Evolutionary conservation across 2,888 invertebrate genomes (phyloP).

Genomic region (Sipha maydis): DNA sequence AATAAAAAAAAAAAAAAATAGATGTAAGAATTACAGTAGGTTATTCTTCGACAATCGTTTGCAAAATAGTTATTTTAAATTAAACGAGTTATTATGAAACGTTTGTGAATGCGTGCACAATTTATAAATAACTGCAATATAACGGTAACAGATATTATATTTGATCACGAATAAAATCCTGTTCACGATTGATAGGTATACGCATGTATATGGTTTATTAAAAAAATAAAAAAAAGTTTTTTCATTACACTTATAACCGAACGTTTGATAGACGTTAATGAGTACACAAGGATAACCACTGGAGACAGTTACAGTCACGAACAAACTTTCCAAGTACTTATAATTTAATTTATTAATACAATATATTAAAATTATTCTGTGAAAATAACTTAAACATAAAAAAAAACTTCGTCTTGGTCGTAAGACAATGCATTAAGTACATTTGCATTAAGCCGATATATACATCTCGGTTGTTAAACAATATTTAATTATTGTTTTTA

Average conservation of each 20-base stretch:
- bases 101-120: not conserved
- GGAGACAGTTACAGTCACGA: not conserved
- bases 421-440: too few relatives aligned
- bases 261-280: not conserved
- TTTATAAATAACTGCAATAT: not conserved
- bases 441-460: too few relatives aligned
- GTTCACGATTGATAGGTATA: not conserved
- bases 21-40: not conserved
- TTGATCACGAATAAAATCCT: not conserved
- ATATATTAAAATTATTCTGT: not conserved
- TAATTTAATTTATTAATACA: not conserved
- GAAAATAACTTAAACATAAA: too few relatives aligned
- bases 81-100: not conserved
- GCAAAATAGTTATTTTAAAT: not conserved
- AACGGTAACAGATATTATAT: not conserved
- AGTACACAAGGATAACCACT: not conserved
- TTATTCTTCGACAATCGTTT: not conserved
- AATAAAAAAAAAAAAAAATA: not conserved
- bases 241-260: not conserved
- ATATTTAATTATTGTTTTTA: too few relatives aligned
- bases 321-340: conserved; percentile 1
- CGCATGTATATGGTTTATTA: not conserved
- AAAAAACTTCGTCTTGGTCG: too few relatives aligned
- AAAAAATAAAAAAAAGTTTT: not conserved
- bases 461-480: too few relatives aligned